Conservation (phyloP, 2,797 vertebrate species). For the Coluber constrictor region DNA sequence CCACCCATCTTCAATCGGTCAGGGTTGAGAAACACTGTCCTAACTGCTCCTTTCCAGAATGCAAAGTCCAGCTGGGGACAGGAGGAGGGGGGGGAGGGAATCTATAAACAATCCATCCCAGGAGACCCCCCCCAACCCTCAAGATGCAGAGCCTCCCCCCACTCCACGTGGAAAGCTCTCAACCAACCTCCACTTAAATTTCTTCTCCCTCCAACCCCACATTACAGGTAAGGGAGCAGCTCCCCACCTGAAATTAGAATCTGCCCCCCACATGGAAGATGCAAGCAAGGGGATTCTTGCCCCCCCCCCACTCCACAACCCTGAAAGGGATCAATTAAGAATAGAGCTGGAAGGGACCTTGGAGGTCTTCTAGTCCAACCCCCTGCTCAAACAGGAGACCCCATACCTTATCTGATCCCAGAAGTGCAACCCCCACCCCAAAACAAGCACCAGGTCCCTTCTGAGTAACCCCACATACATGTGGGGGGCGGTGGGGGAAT, state of each 20-base stretch:
- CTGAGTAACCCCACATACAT: neutral
- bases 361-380: too few relatives aligned
- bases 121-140: neutral
- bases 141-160: neutral
- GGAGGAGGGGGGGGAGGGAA: neutral
- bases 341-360: too few relatives aligned
- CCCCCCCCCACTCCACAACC: too few relatives aligned
- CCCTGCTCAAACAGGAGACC: too few relatives aligned
- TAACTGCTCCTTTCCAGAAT: neutral
- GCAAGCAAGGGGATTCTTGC: neutral
- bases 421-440: neutral
- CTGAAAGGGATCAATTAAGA: too few relatives aligned
- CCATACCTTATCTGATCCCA: neutral
- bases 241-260: neutral
- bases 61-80: neutral
- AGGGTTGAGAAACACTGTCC: neutral
- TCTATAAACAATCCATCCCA: neutral
- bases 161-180: neutral
- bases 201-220: neutral
- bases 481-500: neutral
- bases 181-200: neutral
- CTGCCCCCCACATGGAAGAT: neutral
- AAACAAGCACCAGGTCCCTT: neutral
- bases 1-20: neutral
- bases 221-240: neutral